Evolutionary conservation across 2,797 vertebrate genomes (phyloP).

Genomic region (Rhinichthys osculus): DNA sequence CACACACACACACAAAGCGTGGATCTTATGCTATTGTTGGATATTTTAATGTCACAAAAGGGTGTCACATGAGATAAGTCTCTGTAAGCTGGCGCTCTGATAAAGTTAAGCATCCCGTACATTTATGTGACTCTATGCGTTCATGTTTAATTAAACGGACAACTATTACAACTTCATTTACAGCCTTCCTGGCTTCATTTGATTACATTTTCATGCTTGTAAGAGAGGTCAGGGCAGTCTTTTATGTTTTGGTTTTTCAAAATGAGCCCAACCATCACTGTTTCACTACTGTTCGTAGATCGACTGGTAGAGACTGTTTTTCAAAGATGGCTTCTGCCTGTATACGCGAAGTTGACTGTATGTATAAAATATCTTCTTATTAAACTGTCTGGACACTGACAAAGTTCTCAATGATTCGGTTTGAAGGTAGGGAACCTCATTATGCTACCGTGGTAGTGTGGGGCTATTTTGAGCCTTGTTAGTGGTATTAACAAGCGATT

Average conservation of each 20-base stretch:
- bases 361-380: no score
- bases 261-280: constrained; percentile 33
- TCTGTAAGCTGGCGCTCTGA: not conserved
- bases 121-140: not conserved
- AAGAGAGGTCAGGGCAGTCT: constrained; percentile 28
- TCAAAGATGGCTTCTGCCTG: no score
- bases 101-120: not conserved
- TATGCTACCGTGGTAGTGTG: no score
- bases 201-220: constrained; percentile 20
- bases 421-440: no score
- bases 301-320: no score
- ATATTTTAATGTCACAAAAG: not conserved
- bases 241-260: constrained; percentile 28
- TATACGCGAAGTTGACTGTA: no score
- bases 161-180: constrained; percentile 37
- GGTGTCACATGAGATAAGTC: not conserved
- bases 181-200: constrained; percentile 13
- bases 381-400: no score
- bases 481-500: no score
- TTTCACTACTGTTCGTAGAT: no score
- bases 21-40: not conserved
- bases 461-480: no score
- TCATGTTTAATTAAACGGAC: constrained; percentile 38
- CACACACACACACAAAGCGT: no score
- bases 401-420: no score